Conservation (phyloP, 2,797 vertebrate species). For the Aplochiton taeniatus region DNA sequence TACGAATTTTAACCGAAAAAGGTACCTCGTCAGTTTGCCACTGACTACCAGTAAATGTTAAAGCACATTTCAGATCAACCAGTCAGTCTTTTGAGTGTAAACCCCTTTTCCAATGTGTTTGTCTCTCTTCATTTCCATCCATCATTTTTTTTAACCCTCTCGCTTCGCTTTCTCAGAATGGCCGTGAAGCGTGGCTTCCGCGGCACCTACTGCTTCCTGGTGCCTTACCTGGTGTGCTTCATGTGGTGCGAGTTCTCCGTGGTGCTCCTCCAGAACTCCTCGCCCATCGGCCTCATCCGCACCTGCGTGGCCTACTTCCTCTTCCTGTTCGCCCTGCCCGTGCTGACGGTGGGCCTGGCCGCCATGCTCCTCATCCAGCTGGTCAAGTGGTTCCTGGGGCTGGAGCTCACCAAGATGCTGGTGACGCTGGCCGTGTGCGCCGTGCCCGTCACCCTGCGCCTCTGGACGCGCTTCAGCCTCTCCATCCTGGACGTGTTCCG, state of each 20-base stretch:
- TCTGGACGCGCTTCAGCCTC: conserved; percentile 87
- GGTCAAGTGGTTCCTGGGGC: conserved; percentile 87
- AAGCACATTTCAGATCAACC: too few relatives aligned
- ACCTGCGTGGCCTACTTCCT: conserved; percentile 94
- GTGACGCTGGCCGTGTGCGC: conserved; percentile 84
- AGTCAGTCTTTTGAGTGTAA: not conserved
- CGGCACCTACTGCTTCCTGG: conserved; percentile 92
- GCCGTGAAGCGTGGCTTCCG: conserved; percentile 86
- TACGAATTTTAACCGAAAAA: too few relatives aligned
- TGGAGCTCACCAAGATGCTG: conserved; percentile 88
- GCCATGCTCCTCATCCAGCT: conserved; percentile 83
- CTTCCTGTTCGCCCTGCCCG: conserved; percentile 90
- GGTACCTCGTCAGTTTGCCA: too few relatives aligned
- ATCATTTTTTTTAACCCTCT: not conserved
- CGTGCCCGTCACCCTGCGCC: conserved; percentile 84
- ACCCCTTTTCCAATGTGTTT: too few relatives aligned
- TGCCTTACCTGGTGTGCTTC: conserved; percentile 96
- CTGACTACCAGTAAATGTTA: too few relatives aligned
- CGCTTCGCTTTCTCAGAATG: conserved; percentile 76
- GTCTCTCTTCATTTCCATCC: not conserved
- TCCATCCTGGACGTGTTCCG: conserved; percentile 79
- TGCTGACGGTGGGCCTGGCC: conserved; percentile 82
- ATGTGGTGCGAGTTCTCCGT: conserved; percentile 97
- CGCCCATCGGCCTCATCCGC: conserved; percentile 88
- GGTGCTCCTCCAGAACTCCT: conserved; percentile 86